Evolutionary conservation across 2,888 invertebrate genomes (phyloP), one percentile per base, ranked within the genome.

Genomic region (Emmelina monodactyla): DNA sequence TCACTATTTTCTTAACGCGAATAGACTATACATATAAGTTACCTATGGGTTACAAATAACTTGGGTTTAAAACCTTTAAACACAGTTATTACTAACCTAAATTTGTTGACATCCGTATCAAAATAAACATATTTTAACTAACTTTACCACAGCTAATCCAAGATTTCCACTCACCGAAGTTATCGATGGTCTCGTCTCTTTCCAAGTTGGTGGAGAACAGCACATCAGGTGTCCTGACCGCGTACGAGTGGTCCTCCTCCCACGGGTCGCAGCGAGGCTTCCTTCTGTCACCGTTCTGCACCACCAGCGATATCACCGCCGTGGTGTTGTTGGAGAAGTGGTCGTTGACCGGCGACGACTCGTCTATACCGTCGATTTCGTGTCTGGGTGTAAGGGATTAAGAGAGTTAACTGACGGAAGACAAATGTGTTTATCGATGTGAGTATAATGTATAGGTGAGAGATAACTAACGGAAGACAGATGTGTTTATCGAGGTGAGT

Each of bases 361-460:
- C 93, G 2, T 89, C 88, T 37, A 91, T 78, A 35, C 92, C 92
- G 62, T 94, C 94, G 44, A 94, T 80, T 59, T 94, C 93, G 6
- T 83, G 82, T 47, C 87, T 87, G 58, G 6, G 3, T 4, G 16
- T 14, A 2, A 10, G 22, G 10, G 29, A 14, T 22, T 22, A 32
- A 22, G 7, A 28, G 19, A 19, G 19, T 19, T 6, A 19, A 19
- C 9, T 19, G 19, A 19, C 9, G 25, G 3, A 25, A 25, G 4
- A 7, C 11, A 25, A 25, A 25, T 25, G n/a, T 25, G n/a, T 3
- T 10, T 7, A 7, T 25, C n/a, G 4, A 7, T 7, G n/a, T 19
- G 19, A 19, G 5, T 19, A 6, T 19, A 19, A 5, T 19, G 19
- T 9, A n/a, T n/a, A n/a, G n/a, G n/a, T n/a, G 7, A 28, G 19